A percentile compares a stretch with the other conserved stretches of the same genome.
Conservation (phyloP, 2,797 vertebrate species). For the Babyrousa celebensis region DNA sequence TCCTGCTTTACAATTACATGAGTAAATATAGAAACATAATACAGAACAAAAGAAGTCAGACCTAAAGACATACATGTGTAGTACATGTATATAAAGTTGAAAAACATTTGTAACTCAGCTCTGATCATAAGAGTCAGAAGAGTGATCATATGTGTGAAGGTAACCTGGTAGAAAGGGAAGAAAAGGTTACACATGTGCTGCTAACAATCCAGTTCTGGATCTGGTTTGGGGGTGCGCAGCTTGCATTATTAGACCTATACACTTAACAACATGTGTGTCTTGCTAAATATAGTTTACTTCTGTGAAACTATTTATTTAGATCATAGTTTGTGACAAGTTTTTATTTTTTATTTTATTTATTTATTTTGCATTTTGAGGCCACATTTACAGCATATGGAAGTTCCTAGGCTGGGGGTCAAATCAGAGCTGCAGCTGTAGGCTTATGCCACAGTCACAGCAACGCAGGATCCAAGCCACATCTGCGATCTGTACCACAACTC, state of each 20-base stretch:
- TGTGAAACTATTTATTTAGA: background rate
- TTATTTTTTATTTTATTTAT: background rate
- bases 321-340: background rate
- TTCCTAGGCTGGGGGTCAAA: too few relatives aligned
- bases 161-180: background rate
- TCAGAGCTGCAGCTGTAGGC: too few relatives aligned
- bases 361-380: too few relatives aligned
- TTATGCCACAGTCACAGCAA: too few relatives aligned
- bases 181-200: background rate
- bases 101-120: background rate
- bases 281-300: constrained; percentile 19
- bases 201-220: constrained; percentile 5
- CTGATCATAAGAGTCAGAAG: constrained; percentile 15
- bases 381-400: too few relatives aligned
- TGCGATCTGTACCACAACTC: too few relatives aligned
- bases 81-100: constrained; percentile 18
- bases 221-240: background rate
- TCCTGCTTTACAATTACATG: background rate
- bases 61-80: constrained; percentile 15
- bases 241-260: constrained; percentile 10
- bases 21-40: constrained; percentile 27
- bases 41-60: constrained; percentile 25
- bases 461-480: too few relatives aligned
- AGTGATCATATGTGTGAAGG: background rate
- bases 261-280: background rate